Conservation (phyloP, 2,888 invertebrate species). For the Parochlus steinenii region DNA sequence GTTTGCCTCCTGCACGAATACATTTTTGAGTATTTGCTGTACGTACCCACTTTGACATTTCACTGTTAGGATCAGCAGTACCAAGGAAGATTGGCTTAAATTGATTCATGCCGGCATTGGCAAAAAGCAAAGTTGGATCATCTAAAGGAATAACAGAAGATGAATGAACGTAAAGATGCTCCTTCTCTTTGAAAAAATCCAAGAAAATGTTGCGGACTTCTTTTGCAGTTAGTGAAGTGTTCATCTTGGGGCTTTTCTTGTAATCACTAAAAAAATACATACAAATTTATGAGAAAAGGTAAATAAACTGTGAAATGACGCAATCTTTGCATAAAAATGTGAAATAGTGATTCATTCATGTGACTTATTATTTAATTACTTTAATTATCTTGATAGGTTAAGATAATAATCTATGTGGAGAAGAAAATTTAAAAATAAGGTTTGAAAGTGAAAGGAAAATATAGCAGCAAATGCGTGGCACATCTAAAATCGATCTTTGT, state of each 20-base stretch:
- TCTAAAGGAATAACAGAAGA: constrained; percentile 94
- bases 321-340: too few species aligned
- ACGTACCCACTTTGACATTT: constrained; percentile 77
- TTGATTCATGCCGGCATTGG: constrained; percentile 99
- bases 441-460: too few species aligned
- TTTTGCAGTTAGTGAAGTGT: constrained; percentile 40
- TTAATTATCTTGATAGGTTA: too few species aligned
- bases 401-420: too few species aligned
- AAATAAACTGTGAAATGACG: too few species aligned
- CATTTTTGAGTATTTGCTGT: constrained; percentile 96
- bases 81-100: constrained; percentile 98
- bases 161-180: constrained; percentile 91
- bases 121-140: constrained; percentile 92
- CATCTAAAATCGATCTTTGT: too few species aligned
- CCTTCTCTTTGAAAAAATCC: constrained; percentile 74
- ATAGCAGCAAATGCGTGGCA: too few species aligned
- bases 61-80: constrained; percentile 88
- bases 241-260: constrained; percentile 13
- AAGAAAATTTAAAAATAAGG: too few species aligned
- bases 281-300: too few species aligned
- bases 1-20: constrained; percentile 97
- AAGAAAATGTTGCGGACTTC: constrained; percentile 74
- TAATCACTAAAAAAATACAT: too few species aligned
- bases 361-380: too few species aligned
- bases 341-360: too few species aligned